Conservation (phyloP, 2,888 invertebrate species). For the Kryphioiulus occultus region DNA sequence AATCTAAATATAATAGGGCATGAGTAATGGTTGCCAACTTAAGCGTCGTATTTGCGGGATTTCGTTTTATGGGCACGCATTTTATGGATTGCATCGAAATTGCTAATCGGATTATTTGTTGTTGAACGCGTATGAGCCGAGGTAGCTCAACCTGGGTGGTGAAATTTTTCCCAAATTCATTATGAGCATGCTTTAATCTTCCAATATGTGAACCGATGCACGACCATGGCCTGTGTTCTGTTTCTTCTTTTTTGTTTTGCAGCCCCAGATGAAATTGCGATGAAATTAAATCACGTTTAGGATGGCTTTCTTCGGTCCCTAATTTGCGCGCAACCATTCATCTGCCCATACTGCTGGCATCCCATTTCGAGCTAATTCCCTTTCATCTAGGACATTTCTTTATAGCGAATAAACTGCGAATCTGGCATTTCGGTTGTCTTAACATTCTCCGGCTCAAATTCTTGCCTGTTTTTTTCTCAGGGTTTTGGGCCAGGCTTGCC, state of each 20-base stretch:
- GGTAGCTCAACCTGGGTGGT: neutral
- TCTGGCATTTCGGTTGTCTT: neutral
- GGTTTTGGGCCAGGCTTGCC: neutral
- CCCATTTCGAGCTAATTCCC: neutral
- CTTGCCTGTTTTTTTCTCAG: neutral
- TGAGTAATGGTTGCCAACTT: slow-evolving; percentile 19
- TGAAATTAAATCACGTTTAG: neutral
- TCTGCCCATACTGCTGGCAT: neutral
- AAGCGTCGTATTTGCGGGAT: neutral
- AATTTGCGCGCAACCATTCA: neutral
- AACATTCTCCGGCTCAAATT: neutral
- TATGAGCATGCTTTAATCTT: neutral
- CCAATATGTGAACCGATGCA: neutral
- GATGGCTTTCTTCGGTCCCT: neutral
- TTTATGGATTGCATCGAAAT: neutral
- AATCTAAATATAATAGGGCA: slow-evolving; percentile 14
- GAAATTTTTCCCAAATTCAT: neutral
- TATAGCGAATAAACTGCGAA: neutral
- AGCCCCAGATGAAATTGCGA: neutral
- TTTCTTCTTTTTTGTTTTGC: neutral
- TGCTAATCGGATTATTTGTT: slow-evolving; percentile 30
- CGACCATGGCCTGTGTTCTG: neutral
- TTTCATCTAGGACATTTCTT: neutral
- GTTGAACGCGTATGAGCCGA: neutral
- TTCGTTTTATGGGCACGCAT: slow-evolving; percentile 2